Conservation (phyloP, 2,888 invertebrate genomes). For the Eledona agricola region DNA sequence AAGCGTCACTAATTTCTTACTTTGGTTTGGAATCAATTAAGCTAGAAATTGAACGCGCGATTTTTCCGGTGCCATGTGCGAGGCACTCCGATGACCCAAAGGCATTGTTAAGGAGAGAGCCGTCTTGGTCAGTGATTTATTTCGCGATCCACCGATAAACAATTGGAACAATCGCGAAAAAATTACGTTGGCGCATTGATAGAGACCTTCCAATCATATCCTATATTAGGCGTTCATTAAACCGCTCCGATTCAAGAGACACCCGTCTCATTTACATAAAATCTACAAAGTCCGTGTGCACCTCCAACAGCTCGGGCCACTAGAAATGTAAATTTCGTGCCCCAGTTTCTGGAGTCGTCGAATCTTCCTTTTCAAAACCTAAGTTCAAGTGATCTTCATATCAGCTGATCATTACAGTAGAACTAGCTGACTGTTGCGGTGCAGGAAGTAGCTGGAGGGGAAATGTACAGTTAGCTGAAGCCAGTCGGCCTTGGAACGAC, state of each 20-base stretch:
- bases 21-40: slow-evolving; percentile 23
- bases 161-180: slow-evolving; percentile 45
- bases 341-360: slow-evolving; percentile 41
- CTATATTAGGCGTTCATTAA: slow-evolving; percentile 39
- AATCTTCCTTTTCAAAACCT: slow-evolving; percentile 2
- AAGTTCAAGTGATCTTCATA: too few species aligned
- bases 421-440: slow-evolving; percentile 24
- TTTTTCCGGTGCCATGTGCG: slow-evolving; percentile 9
- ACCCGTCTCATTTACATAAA: slow-evolving; percentile 46
- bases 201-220: slow-evolving; percentile 37
- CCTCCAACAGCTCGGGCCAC: slow-evolving; percentile 36
- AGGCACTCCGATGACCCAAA: slow-evolving; percentile 15
- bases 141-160: slow-evolving; percentile 36
- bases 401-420: slow-evolving; percentile 38
- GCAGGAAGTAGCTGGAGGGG: slow-evolving; percentile 43
- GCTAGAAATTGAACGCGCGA: slow-evolving; percentile 5
- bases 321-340: slow-evolving; percentile 44
- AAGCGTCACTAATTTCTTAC: slow-evolving; percentile 17
- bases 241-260: slow-evolving; percentile 32
- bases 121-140: slow-evolving; percentile 23
- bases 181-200: slow-evolving; percentile 41
- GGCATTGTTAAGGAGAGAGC: slow-evolving; percentile 38
- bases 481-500: slow-evolving; percentile 48
- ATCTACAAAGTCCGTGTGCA: slow-evolving; percentile 40
- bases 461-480: slow-evolving; percentile 48